Percentiles rank a stretch among this genome's conserved stretches.
Conservation (phyloP, 2,888 invertebrate species). For the Saturnia pavonia region DNA sequence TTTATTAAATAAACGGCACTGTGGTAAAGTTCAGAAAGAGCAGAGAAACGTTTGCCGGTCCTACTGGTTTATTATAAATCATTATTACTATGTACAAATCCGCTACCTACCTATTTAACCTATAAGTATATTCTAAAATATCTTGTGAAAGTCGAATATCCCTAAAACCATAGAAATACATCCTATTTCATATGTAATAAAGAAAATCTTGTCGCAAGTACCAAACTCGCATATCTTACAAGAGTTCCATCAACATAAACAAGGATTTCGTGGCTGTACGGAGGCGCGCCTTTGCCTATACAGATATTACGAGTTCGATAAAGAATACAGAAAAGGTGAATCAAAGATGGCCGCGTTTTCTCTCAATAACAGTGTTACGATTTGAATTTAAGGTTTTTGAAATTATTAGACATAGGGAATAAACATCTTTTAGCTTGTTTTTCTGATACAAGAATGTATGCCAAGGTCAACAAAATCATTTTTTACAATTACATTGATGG, state of each 20-base stretch:
- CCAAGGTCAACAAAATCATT: background rate
- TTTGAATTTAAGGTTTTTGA: background rate
- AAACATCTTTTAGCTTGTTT: background rate
- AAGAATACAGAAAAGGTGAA: slow-evolving; percentile 5
- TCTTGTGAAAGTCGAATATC: background rate
- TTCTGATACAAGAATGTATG: background rate
- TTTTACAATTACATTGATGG: background rate
- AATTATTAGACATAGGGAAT: background rate
- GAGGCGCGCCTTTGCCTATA: background rate
- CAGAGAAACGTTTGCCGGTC: too few species aligned
- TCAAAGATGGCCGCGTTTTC: slow-evolving; percentile 1
- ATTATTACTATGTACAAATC: background rate
- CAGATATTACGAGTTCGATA: slow-evolving; percentile 5
- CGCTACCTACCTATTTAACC: background rate
- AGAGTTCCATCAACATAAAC: slow-evolving; percentile 21
- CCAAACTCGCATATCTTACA: slow-evolving; percentile 1
- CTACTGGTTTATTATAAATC: background rate
- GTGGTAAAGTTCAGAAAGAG: too few species aligned
- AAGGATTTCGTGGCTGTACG: slow-evolving; percentile 18
- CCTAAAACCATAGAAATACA: background rate
- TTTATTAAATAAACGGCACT: too few species aligned
- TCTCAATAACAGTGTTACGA: background rate
- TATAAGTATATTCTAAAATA: too few species aligned
- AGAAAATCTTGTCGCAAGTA: background rate
- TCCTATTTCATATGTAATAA: slow-evolving; percentile 2